Evolutionary conservation across 2,797 vertebrate species (phyloP).

Genomic region (Choloepus didactylus): DNA sequence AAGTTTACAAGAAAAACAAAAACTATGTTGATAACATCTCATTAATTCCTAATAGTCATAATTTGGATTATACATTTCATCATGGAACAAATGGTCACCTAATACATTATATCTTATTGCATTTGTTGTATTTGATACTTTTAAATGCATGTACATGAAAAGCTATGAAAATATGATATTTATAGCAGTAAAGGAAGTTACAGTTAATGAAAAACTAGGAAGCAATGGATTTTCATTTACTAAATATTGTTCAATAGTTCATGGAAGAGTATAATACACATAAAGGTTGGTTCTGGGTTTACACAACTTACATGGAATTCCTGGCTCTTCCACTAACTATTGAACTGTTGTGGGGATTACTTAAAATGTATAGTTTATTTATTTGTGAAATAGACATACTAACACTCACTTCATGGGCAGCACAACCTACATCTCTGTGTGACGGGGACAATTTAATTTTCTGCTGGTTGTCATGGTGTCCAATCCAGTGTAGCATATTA

Average conservation of each 20-base stretch:
- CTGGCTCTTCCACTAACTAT: neutral
- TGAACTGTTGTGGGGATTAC: neutral
- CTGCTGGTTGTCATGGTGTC: neutral
- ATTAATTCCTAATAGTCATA: conserved; percentile 3
- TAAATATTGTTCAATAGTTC: neutral
- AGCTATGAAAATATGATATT: neutral
- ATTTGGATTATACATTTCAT: neutral
- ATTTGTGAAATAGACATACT: neutral
- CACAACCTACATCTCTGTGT: neutral
- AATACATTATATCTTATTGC: neutral
- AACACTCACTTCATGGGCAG: neutral
- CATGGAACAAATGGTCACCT: neutral
- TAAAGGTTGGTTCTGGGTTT: neutral
- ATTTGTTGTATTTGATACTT: neutral
- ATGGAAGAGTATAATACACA: neutral
- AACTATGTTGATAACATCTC: neutral
- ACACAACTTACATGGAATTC: neutral
- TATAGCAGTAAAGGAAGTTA: neutral
- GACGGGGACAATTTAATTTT: neutral
- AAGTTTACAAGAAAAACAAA: neutral
- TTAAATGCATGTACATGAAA: neutral
- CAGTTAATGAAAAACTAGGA: neutral
- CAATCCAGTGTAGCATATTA: neutral
- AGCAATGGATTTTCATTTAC: neutral
- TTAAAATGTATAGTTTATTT: neutral